These are phyloP conservation scores for Teleogryllus oceanicus DNA, from an alignment of 2,888 invertebrate genomes.

Conservation along the genomic window DNA sequence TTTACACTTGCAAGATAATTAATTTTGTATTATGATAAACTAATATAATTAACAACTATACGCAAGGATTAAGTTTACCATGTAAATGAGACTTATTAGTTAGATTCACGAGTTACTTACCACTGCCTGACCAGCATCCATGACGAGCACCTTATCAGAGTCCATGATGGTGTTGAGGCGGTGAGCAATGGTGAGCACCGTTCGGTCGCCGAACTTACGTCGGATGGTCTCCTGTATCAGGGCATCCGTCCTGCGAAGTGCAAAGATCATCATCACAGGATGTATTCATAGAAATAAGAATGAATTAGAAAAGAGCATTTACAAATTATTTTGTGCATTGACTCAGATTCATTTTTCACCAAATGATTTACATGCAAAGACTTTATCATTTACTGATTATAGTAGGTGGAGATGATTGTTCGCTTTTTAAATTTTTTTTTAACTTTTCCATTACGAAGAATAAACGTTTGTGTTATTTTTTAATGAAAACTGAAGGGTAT, in stretches of 20 bases:
- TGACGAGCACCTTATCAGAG: conserved; percentile 77
- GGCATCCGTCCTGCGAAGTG: conserved; percentile 64
- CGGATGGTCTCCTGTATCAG: conserved; percentile 76
- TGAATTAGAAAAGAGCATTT: background rate
- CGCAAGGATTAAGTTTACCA: background rate
- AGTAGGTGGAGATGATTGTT: too few species aligned
- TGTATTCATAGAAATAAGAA: background rate
- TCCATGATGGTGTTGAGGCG: conserved; percentile 85
- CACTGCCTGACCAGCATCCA: conserved; percentile 74
- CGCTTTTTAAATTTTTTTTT: too few species aligned
- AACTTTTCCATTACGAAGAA: too few species aligned
- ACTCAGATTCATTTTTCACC: background rate
- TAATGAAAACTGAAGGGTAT: too few species aligned
- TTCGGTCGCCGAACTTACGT: conserved; percentile 70
- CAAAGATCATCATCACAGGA: background rate
- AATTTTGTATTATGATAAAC: background rate
- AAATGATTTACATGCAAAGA: too few species aligned
- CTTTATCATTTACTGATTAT: too few species aligned
- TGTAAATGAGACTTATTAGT: background rate
- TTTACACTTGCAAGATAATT: background rate
- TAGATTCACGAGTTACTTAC: conserved; percentile 40
- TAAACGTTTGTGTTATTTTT: too few species aligned
- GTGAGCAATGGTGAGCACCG: conserved; percentile 83
- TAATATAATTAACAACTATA: too few species aligned
- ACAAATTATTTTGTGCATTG: background rate